phyloP scores from a whole-genome alignment of 2,113 vertebrate genomes.

The Gallinago media region DNA sequence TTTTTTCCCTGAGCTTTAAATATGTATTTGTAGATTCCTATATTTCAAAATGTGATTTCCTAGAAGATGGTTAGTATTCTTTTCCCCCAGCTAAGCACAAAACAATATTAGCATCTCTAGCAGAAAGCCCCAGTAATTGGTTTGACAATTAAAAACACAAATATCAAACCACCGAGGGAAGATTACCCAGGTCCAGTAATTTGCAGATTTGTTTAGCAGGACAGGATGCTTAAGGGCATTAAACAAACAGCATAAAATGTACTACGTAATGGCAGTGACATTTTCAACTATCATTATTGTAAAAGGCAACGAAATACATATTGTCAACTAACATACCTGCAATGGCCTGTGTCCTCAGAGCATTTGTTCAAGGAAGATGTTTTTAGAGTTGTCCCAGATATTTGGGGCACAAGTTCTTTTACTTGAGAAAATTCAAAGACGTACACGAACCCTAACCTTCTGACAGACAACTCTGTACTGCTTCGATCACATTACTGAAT shows the following conservation, averaged over 20 bases:
- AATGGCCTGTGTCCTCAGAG: background rate
- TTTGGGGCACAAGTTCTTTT: background rate
- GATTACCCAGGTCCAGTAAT: constrained; percentile 65
- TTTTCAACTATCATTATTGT: constrained; percentile 73
- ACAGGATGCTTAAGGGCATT: constrained; percentile 68
- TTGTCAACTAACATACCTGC: constrained; percentile 44
- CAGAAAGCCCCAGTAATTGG: constrained; percentile 63
- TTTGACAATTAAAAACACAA: constrained; percentile 80
- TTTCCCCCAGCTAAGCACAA: constrained; percentile 19
- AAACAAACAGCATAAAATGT: constrained; percentile 52
- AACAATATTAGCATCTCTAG: constrained; percentile 27
- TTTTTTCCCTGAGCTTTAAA: constrained; percentile 23
- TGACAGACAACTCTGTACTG: background rate
- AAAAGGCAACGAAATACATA: constrained; percentile 71
- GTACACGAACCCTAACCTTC: background rate
- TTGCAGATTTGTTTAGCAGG: constrained; percentile 69
- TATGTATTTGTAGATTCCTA: background rate
- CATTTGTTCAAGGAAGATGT: background rate
- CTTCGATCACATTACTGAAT: background rate
- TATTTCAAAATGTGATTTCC: background rate
- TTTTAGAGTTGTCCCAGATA: background rate
- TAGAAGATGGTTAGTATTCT: constrained; percentile 2
- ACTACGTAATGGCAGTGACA: constrained; percentile 67
- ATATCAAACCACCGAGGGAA: constrained; percentile 64
- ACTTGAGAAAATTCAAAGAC: background rate